Evolutionary conservation across 2,888 invertebrate genomes (phyloP).

Genomic region (Thelaira solivaga): DNA sequence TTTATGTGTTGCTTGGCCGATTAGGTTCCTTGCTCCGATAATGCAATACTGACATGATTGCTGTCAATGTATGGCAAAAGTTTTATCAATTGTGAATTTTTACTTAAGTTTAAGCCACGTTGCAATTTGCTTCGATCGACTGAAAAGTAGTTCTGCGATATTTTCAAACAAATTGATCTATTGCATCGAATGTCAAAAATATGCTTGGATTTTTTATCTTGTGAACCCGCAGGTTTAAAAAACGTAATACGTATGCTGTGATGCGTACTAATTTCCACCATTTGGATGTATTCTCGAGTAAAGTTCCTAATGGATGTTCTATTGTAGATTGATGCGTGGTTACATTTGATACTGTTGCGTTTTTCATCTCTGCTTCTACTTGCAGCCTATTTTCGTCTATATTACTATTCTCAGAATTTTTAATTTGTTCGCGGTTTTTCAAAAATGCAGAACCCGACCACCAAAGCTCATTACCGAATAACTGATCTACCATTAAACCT

Average conservation of each 20-base stretch:
- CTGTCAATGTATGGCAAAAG: too few relatives aligned
- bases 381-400: background rate
- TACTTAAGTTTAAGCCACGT: too few relatives aligned
- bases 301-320: background rate
- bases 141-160: too few relatives aligned
- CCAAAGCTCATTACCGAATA: slow-evolving; percentile 10
- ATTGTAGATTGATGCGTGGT: background rate
- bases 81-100: too few relatives aligned
- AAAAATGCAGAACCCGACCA: slow-evolving; percentile 19
- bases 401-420: background rate
- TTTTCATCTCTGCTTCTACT: background rate
- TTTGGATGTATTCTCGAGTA: background rate
- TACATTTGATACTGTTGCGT: background rate
- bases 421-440: background rate
- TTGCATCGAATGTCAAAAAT: too few relatives aligned
- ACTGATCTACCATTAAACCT: background rate
- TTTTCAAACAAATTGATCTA: too few relatives aligned
- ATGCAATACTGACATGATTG: slow-evolving; percentile 61
- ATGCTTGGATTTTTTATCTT: too few relatives aligned
- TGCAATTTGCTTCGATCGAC: too few relatives aligned
- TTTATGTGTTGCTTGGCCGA: slow-evolving; percentile 25
- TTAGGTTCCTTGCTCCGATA: slow-evolving; percentile 47
- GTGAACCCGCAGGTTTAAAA: too few relatives aligned
- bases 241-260: too few relatives aligned
- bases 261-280: too few relatives aligned